A percentile compares a stretch with the other conserved stretches of the same genome.
phyloP scores from a whole-genome alignment of 2,797 vertebrate genomes.

The Tokudaia tokunoshimensis region DNA sequence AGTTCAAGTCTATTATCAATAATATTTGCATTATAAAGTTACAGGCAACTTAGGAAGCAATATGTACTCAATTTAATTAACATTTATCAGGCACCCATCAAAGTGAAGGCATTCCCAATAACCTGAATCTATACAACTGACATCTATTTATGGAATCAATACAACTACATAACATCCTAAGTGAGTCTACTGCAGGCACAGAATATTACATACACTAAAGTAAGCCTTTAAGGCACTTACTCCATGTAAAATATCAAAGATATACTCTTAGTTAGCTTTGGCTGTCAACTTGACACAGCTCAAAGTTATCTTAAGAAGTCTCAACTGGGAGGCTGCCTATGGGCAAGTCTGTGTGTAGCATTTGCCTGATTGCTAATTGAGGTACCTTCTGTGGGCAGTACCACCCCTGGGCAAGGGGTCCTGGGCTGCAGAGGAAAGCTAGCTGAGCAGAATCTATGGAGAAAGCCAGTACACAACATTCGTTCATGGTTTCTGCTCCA shows the following conservation, averaged over 20 bases:
- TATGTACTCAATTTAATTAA: not conserved
- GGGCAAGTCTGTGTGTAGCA: not conserved
- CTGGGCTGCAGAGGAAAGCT: not conserved
- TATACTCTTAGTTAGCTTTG: not conserved
- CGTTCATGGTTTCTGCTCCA: not conserved
- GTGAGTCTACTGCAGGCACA: not conserved
- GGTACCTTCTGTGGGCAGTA: not conserved
- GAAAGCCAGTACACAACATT: not conserved
- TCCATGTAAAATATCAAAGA: not conserved
- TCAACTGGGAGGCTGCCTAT: not conserved
- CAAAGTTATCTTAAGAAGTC: not conserved
- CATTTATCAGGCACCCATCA: not conserved
- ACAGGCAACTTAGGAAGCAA: not conserved
- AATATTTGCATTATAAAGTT: not conserved
- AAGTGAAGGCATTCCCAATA: not conserved
- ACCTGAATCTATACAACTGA: not conserved
- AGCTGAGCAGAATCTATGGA: not conserved
- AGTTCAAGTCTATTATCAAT: not conserved
- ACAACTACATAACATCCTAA: not conserved
- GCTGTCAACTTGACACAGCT: too few relatives aligned
- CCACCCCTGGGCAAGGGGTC: not conserved
- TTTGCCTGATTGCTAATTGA: not conserved
- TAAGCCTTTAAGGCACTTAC: not conserved
- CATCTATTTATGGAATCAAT: not conserved
- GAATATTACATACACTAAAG: not conserved